These are phyloP conservation scores for Nixonia krombeini DNA, from an alignment of 1,140 invertebrate genomes.

Conservation along the genomic window DNA sequence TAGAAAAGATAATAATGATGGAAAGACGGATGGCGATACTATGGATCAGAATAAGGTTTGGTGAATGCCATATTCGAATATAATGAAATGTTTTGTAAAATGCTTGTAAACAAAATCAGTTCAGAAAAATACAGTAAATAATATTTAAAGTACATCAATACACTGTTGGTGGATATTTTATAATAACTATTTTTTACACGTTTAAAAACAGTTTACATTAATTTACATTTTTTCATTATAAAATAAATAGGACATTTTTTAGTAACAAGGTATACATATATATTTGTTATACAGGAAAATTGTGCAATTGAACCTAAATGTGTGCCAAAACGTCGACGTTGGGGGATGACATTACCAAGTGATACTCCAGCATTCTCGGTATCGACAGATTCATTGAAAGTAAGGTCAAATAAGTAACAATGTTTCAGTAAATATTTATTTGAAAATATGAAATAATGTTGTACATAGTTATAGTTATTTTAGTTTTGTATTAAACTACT, in stretches of 20 bases:
- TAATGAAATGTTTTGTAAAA: neutral
- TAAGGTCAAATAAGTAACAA: no score
- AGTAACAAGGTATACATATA: conserved; percentile 13
- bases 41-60: neutral
- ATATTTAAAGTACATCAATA: conserved; percentile 6
- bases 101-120: neutral
- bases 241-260: neutral
- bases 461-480: conserved; percentile 2
- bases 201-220: neutral
- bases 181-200: no score
- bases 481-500: no score
- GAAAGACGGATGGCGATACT: neutral
- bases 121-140: neutral
- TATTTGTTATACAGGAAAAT: conserved; percentile 58
- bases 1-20: neutral
- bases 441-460: no score
- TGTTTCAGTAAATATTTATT: no score
- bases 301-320: conserved; percentile 56
- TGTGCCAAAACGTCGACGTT: conserved; percentile 66
- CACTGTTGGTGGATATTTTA: no score
- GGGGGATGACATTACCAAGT: conserved; percentile 62
- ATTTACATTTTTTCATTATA: neutral
- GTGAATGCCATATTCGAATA: neutral
- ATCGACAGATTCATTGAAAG: conserved; percentile 72
- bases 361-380: conserved; percentile 67